These are phyloP conservation scores for Montifringilla adamsi DNA, from an alignment of 2,113 vertebrate genomes.

Conservation along the genomic window DNA sequence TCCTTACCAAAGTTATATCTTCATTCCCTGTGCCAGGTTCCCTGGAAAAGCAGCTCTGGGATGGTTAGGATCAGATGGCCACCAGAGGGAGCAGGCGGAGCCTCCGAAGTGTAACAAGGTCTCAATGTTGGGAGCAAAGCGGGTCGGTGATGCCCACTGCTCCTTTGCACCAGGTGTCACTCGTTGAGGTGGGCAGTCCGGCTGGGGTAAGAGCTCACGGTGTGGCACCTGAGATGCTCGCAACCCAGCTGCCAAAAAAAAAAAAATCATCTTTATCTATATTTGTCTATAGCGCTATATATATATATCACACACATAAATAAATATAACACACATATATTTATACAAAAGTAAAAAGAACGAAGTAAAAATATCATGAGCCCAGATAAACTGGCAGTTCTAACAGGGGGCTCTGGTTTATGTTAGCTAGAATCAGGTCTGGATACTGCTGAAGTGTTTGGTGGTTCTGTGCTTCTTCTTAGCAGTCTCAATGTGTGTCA, in stretches of 20 bases:
- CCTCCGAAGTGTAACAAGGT: fast-evolving
- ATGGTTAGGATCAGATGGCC: background rate
- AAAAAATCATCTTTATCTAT: too few relatives aligned
- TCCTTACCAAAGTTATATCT: fast-evolving
- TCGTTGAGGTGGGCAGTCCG: background rate
- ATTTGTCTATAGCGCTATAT: background rate
- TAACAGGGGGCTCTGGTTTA: background rate
- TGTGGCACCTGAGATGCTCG: background rate
- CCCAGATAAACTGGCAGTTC: background rate
- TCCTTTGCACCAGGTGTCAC: fast-evolving
- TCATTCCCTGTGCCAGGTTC: fast-evolving
- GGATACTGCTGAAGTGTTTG: background rate
- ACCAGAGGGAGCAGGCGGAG: background rate
- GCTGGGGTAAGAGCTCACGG: fast-evolving
- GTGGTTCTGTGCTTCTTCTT: background rate
- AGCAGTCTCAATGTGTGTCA: background rate
- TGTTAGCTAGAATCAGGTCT: background rate
- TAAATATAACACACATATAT: background rate
- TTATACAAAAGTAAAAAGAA: background rate
- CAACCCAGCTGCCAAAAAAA: background rate
- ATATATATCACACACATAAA: background rate
- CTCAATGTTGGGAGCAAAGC: fast-evolving
- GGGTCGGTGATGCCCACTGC: fast-evolving
- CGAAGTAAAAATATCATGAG: background rate
- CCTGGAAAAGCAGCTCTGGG: background rate